Conservation (phyloP, 1,140 invertebrate genomes). For the Lethrus apterus region DNA sequence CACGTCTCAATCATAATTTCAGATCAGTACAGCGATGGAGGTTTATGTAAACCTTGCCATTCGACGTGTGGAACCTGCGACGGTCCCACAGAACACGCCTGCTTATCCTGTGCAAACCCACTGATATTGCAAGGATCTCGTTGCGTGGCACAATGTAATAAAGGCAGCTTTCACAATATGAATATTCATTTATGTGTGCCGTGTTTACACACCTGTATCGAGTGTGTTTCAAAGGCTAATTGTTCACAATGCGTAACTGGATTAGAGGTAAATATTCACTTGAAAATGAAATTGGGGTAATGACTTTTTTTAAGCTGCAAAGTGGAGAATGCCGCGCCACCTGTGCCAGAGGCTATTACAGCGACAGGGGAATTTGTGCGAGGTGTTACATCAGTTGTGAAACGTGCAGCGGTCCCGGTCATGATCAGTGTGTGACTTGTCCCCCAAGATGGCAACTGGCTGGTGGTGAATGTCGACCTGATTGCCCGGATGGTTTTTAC, state of each 20-base stretch:
- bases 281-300: background rate
- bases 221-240: slow-evolving; percentile 66
- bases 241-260: slow-evolving; percentile 68
- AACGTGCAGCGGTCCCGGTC: slow-evolving; percentile 69
- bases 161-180: slow-evolving; percentile 56
- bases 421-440: slow-evolving; percentile 78
- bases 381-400: slow-evolving; percentile 78
- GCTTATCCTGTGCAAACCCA: slow-evolving; percentile 58
- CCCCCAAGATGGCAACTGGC: slow-evolving; percentile 67
- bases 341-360: slow-evolving; percentile 73
- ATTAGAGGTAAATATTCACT: slow-evolving; percentile 44
- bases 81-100: slow-evolving; percentile 57
- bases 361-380: slow-evolving; percentile 69
- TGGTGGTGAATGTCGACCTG: slow-evolving; percentile 71
- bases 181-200: slow-evolving; percentile 58
- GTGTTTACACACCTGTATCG: slow-evolving; percentile 69
- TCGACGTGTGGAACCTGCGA: slow-evolving; percentile 64
- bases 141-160: slow-evolving; percentile 66
- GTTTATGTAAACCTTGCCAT: slow-evolving; percentile 61
- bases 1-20: slow-evolving; percentile 22
- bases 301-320: slow-evolving; percentile 46
- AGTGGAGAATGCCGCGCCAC: slow-evolving; percentile 69
- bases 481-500: slow-evolving; percentile 78
- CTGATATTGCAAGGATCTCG: slow-evolving; percentile 57
- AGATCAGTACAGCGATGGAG: slow-evolving; percentile 63